Evolutionary conservation across 2,888 invertebrate species (phyloP).

Genomic region (Drosophila multiciliata): DNA sequence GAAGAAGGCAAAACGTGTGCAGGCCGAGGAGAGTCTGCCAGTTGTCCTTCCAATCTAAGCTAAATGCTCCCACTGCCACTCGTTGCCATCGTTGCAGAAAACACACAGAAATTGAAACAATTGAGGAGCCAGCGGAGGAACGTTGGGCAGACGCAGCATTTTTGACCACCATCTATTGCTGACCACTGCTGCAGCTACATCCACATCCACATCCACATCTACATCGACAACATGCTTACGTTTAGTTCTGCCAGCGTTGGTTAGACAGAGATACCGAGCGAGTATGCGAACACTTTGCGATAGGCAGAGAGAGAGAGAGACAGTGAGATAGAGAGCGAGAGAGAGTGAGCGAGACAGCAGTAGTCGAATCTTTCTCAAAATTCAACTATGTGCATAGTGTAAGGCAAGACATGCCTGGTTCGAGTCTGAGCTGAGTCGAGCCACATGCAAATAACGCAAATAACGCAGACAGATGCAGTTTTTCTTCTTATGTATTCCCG

Average conservation of each 20-base stretch:
- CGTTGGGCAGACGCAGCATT: slow-evolving; percentile 74
- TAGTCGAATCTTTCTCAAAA: slow-evolving; percentile 79
- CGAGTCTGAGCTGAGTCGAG: slow-evolving; percentile 54
- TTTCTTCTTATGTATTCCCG: slow-evolving; percentile 74
- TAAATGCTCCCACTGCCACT: slow-evolving; percentile 67
- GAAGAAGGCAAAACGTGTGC: slow-evolving; percentile 70
- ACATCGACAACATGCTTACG: slow-evolving; percentile 56
- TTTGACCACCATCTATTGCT: slow-evolving; percentile 81
- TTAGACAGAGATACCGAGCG: slow-evolving; percentile 45
- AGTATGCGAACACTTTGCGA: slow-evolving; percentile 8
- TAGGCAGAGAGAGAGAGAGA: slow-evolving; percentile 46
- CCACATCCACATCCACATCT: slow-evolving; percentile 54
- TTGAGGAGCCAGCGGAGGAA: slow-evolving; percentile 70
- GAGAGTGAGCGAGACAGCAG: not conserved
- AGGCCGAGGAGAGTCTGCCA: slow-evolving; percentile 67
- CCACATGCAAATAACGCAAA: slow-evolving; percentile 79
- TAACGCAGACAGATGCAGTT: slow-evolving; percentile 80
- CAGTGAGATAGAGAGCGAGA: slow-evolving; percentile 42
- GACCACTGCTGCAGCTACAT: slow-evolving; percentile 72
- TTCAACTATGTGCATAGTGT: slow-evolving; percentile 74
- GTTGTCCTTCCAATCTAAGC: slow-evolving; percentile 80
- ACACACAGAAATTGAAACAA: slow-evolving; percentile 78
- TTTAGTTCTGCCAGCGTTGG: slow-evolving; percentile 40
- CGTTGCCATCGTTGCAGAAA: slow-evolving; percentile 56
- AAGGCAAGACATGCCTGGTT: slow-evolving; percentile 72